These are phyloP conservation scores for Setipinna tenuifilis DNA, from an alignment of 2,797 vertebrate species.

Conservation along the genomic window DNA sequence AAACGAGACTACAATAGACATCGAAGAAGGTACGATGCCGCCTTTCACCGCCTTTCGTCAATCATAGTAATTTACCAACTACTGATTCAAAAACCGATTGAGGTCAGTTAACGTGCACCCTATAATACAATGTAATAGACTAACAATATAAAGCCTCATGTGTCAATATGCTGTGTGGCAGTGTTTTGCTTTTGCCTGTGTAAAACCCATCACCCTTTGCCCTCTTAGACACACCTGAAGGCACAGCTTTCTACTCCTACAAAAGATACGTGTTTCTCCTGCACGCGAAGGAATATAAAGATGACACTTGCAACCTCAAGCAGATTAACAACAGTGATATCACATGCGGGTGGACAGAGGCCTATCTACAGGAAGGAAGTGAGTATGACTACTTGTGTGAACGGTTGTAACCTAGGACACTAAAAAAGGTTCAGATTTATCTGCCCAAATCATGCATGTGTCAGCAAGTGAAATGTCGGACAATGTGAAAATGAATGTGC, in stretches of 20 bases:
- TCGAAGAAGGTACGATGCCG: not conserved
- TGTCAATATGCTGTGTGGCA: not conserved
- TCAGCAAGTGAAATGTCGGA: no score
- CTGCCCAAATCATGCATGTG: no score
- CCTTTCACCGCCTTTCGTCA: no score
- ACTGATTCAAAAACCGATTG: not conserved
- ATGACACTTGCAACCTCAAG: conserved; percentile 68
- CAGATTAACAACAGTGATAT: conserved; percentile 69
- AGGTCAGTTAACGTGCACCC: not conserved
- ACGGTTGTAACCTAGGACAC: not conserved
- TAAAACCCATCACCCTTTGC: not conserved
- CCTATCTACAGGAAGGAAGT: conserved; percentile 79
- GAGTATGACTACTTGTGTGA: conserved; percentile 48
- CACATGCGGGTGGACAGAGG: conserved; percentile 71
- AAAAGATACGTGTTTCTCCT: conserved; percentile 77
- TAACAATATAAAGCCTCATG: not conserved
- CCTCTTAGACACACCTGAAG: conserved; percentile 50
- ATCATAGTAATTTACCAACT: no score
- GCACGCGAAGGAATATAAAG: conserved; percentile 61
- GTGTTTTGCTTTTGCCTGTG: not conserved
- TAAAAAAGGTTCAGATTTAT: no score
- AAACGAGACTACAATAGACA: not conserved
- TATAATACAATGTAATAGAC: not conserved
- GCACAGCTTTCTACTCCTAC: conserved; percentile 72
- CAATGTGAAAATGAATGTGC: no score